Evolutionary conservation across 1,140 invertebrate species (phyloP).

Genomic region (Pristionchus pacificus): DNA sequence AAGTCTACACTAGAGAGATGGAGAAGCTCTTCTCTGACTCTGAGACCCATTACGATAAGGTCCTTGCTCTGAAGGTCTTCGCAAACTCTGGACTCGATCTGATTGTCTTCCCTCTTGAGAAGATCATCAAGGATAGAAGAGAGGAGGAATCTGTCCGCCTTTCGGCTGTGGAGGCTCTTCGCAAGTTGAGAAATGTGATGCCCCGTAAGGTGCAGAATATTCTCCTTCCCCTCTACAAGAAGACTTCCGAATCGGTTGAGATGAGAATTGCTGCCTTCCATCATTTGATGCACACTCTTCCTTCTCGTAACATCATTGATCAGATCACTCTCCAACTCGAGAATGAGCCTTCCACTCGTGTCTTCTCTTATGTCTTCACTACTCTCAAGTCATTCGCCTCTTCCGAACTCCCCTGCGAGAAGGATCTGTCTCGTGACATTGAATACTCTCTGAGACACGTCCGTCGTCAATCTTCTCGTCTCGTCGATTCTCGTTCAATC

Average conservation of each 20-base stretch:
- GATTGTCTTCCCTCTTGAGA: constrained; percentile 36
- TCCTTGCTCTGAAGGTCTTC: constrained; percentile 40
- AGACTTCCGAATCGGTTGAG: constrained; percentile 41
- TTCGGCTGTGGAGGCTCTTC: constrained; percentile 49
- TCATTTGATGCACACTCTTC: constrained; percentile 31
- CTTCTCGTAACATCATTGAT: constrained; percentile 37
- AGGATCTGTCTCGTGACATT: constrained; percentile 14
- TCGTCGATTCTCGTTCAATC: constrained; percentile 36
- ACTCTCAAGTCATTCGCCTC: constrained; percentile 4
- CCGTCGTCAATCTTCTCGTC: constrained; percentile 29
- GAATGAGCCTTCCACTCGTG: constrained; percentile 45
- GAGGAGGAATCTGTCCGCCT: constrained; percentile 38
- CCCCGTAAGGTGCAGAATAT: constrained; percentile 44
- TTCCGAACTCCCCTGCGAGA: constrained; percentile 13
- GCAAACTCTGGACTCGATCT: constrained; percentile 52
- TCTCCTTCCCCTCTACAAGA: constrained; percentile 45
- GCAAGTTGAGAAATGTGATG: constrained; percentile 36
- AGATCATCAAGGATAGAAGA: constrained; percentile 39
- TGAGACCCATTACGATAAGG: constrained; percentile 25
- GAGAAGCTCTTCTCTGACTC: constrained; percentile 27
- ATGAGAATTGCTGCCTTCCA: constrained; percentile 49
- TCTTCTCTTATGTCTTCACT: constrained; percentile 44
- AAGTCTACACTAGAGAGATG: constrained; percentile 1
- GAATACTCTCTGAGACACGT: constrained; percentile 13
- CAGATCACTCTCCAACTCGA: constrained; percentile 39